phyloP scores from a whole-genome alignment of 64 coral and sea anemone genomes.

The Montipora cactus region DNA sequence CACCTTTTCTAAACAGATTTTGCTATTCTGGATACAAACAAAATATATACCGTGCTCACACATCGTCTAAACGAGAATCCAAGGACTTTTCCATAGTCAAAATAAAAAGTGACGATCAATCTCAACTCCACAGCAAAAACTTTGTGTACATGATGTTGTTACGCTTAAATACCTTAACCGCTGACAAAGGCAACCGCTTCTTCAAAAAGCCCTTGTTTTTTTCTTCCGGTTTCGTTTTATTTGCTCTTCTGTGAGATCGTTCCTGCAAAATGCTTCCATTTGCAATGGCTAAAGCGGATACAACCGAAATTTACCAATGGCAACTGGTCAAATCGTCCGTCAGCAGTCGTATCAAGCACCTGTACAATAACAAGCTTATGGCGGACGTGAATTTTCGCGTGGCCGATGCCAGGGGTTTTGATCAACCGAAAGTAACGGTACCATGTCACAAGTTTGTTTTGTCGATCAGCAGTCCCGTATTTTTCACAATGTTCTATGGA shows the following conservation, averaged over 20 bases:
- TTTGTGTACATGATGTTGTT: background rate
- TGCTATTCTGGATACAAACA: background rate
- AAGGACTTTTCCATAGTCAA: no score
- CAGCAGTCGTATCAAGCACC: slow-evolving; percentile 1
- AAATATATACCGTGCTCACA: slow-evolving; percentile 38
- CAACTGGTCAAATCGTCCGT: background rate
- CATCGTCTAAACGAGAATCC: slow-evolving; percentile 79
- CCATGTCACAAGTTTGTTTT: slow-evolving; percentile 36
- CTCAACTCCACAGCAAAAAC: background rate
- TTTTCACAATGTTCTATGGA: slow-evolving; percentile 26
- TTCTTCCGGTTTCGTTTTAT: background rate
- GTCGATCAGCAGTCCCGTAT: background rate
- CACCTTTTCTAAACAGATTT: background rate
- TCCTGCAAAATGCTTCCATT: background rate
- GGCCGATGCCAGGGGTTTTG: background rate
- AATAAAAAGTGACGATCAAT: no score
- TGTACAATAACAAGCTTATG: background rate
- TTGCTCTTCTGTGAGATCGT: no score
- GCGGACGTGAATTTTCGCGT: background rate
- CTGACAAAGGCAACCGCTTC: background rate
- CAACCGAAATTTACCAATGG: background rate
- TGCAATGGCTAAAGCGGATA: no score
- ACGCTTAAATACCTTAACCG: background rate
- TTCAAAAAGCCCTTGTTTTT: background rate
- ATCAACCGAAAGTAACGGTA: background rate